Percentiles rank a stretch among this genome's conserved stretches.
Evolutionary conservation across 2,113 vertebrate species (phyloP).

Genomic region (Gallinago undulata): DNA sequence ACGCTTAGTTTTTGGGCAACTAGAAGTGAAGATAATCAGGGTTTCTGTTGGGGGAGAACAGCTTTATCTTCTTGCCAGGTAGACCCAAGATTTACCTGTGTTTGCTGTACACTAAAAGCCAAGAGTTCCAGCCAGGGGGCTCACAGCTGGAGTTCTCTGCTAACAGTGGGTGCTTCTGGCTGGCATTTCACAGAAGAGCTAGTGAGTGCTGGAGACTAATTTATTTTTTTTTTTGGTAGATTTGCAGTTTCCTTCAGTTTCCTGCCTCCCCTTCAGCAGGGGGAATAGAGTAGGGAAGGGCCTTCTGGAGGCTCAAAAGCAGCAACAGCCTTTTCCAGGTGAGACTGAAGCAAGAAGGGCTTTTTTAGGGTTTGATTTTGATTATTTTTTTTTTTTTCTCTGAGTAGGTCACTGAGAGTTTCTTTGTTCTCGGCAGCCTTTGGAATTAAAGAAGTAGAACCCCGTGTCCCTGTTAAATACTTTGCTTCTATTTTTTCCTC

Average conservation of each 20-base stretch:
- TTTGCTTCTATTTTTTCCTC: not conserved
- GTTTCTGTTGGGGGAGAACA: not conserved
- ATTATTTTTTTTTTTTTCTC: not conserved
- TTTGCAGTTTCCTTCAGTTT: not conserved
- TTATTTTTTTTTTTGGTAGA: not conserved
- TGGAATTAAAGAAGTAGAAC: slow-evolving; percentile 8
- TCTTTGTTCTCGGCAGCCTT: not conserved
- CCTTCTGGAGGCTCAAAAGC: not conserved
- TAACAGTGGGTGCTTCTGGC: not conserved
- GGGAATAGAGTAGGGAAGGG: not conserved
- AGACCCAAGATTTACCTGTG: not conserved
- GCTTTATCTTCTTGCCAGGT: not conserved
- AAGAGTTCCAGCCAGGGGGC: not conserved
- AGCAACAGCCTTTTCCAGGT: not conserved
- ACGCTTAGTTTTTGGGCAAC: not conserved
- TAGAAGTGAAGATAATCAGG: not conserved
- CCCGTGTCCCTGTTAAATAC: not conserved
- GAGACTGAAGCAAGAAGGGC: not conserved
- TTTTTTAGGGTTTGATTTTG: not conserved
- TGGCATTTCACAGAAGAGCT: not conserved
- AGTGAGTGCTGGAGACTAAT: not conserved
- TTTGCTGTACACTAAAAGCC: not conserved
- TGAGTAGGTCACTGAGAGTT: not conserved
- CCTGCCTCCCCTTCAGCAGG: not conserved
- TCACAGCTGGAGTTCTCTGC: not conserved